Conservation (phyloP, 2,797 vertebrate genomes). For the Limosa lapponica region DNA sequence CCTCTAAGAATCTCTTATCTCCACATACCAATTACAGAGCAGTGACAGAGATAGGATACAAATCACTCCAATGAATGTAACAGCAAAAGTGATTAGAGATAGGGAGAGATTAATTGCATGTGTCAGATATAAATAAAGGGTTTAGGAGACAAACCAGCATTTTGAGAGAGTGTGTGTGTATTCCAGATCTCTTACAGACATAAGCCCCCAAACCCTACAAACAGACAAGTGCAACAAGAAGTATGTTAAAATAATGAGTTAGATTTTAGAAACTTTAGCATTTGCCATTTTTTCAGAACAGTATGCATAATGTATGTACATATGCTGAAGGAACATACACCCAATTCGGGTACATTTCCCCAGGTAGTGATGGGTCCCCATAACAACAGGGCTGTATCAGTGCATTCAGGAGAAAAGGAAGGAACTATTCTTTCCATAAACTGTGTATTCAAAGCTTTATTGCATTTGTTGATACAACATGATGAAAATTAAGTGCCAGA, state of each 20-base stretch:
- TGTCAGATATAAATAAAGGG: constrained; percentile 60
- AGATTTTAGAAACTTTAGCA: neutral
- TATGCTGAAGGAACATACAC: neutral
- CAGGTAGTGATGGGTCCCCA: neutral
- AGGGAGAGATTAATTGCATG: constrained; percentile 60
- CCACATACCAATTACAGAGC: constrained; percentile 47
- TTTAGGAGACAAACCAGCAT: neutral
- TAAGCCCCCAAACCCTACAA: neutral
- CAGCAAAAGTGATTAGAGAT: constrained; percentile 51
- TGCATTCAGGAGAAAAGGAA: neutral
- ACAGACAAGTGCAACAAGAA: neutral
- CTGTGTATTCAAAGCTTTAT: neutral
- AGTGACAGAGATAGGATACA: constrained; percentile 47
- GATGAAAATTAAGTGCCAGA: neutral
- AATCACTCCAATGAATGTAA: constrained; percentile 32
- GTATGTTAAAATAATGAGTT: neutral
- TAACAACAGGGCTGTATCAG: neutral
- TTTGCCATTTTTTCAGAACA: neutral
- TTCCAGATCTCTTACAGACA: neutral
- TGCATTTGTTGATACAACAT: neutral
- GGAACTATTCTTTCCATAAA: neutral
- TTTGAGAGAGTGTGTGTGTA: neutral
- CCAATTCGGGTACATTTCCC: neutral
- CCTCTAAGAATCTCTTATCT: constrained; percentile 65
- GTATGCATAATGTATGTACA: neutral